Evolutionary conservation across 1,140 invertebrate genomes (phyloP).

Genomic region (Mercenaria mercenaria): DNA sequence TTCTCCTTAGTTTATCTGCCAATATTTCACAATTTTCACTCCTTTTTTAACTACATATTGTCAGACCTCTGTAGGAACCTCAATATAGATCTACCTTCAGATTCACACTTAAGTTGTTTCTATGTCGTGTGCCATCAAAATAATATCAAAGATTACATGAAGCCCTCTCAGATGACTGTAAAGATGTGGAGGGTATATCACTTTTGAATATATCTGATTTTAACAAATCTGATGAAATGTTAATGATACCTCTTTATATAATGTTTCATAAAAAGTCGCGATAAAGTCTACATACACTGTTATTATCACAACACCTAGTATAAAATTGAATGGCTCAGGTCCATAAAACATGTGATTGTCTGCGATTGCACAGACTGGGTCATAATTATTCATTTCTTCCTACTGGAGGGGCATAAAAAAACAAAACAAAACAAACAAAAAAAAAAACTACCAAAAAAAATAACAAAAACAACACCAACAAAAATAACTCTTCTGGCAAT

Average conservation of each 20-base stretch:
- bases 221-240: constrained; percentile 34
- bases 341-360: neutral
- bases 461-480: no score
- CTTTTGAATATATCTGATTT: constrained; percentile 12
- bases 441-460: no score
- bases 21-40: constrained; percentile 48
- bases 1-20: constrained; percentile 13
- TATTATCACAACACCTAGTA: neutral
- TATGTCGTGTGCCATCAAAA: constrained; percentile 25
- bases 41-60: constrained; percentile 18
- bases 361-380: no score
- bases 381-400: no score
- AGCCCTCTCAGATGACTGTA: neutral
- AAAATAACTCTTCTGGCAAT: no score
- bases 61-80: neutral
- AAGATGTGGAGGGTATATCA: constrained; percentile 17
- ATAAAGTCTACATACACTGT: neutral
- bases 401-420: no score
- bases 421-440: no score
- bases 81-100: neutral
- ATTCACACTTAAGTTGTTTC: constrained; percentile 16
- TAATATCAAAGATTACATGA: constrained; percentile 6
- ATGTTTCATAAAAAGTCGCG: neutral
- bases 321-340: neutral
- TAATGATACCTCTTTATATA: constrained; percentile 9